Evolutionary conservation across 2,888 invertebrate genomes (phyloP), one percentile per base, ranked within the genome.

Genomic region (Euspilapteryx auroguttella): DNA sequence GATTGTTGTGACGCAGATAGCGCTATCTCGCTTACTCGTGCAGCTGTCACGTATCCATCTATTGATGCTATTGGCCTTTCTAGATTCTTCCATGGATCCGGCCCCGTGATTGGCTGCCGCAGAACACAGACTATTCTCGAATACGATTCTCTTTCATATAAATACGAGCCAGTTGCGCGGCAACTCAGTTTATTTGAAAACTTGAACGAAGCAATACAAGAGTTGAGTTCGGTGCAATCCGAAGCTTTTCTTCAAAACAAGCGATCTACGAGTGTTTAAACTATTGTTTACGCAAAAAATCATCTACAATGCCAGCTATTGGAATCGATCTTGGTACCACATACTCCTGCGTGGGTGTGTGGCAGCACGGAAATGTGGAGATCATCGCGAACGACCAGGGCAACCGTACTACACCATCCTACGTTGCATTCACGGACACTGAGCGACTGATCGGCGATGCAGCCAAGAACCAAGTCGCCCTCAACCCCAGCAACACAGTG

Each of bases 401-500:
- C 36, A 86, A 86, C 69, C 61, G 85, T 41, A 86, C 86, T 8
- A 86, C 86, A 33, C 86, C 86, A 12, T 84, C 84, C 30, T 86
- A 86, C 55, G 86, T 87, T 31, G 87, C 86, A 13, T n/a, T n/a
- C n/a, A n/a, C n/a, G n/a, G n/a, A n/a, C n/a, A n/a, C n/a, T n/a
- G n/a, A n/a, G n/a, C n/a, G n/a, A n/a, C n/a, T n/a, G n/a, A n/a
- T n/a, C n/a, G n/a, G n/a, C n/a, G n/a, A n/a, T n/a, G n/a, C n/a
- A 5, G 85, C 85, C 27, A 85, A 86, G 56, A 85, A 84, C 61
- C 81, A 84, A 59, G 84, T 83, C 27, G 83, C 83, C 22, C 77
- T 83, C 71, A 87, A 88, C 58, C 87, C 88, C 24, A 76, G 48
- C 49, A 87, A n/a, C n/a, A n/a, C n/a, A n/a, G n/a, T n/a, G n/a